phyloP scores from a whole-genome alignment of 2,113 vertebrate species.

The Hydropotes inermis region DNA sequence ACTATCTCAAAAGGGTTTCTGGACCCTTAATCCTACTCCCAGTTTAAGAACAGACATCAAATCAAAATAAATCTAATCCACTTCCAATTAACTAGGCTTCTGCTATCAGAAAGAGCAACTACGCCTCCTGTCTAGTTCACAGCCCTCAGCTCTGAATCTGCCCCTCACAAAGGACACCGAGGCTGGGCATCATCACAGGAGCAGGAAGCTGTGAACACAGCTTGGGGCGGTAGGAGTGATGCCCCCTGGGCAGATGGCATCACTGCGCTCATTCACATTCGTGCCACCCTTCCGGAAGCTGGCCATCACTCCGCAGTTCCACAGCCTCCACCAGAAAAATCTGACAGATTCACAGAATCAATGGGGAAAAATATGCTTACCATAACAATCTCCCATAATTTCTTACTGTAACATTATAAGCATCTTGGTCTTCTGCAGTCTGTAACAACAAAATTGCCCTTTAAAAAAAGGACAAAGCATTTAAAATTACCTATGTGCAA shows the following conservation, averaged over 20 bases:
- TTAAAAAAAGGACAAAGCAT: slow-evolving; percentile 56
- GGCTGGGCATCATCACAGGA: background rate
- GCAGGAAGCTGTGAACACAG: background rate
- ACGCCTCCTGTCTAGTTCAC: background rate
- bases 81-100: background rate
- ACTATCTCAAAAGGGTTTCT: background rate
- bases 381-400: slow-evolving; percentile 91
- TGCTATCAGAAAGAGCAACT: background rate
- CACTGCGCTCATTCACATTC: background rate
- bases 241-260: background rate
- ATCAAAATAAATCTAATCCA: background rate
- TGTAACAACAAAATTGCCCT: slow-evolving; percentile 89
- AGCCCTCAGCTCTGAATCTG: background rate
- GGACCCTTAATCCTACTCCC: background rate
- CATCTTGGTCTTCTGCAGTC: slow-evolving; percentile 80
- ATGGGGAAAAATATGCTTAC: slow-evolving; percentile 79
- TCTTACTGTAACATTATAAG: slow-evolving; percentile 83
- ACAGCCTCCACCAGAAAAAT: background rate
- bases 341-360: background rate
- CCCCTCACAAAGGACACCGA: background rate
- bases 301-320: background rate
- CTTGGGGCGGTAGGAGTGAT: background rate
- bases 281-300: background rate
- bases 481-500: slow-evolving; percentile 31
- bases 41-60: background rate